Conservation (phyloP, 2,113 vertebrate species). For the Neogale vison region DNA sequence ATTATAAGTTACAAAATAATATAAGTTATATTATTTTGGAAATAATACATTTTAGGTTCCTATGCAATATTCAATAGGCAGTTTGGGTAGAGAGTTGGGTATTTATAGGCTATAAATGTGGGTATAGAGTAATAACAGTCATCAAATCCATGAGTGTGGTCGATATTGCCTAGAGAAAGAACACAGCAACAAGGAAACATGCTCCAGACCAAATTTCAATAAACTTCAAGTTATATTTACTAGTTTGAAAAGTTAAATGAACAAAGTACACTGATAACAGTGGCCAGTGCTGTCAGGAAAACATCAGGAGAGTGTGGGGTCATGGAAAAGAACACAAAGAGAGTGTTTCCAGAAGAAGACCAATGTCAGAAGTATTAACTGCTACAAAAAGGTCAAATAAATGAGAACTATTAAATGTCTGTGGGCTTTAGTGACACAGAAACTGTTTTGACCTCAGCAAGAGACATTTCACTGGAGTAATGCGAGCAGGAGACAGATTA, state of each 20-base stretch:
- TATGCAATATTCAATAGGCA: not conserved
- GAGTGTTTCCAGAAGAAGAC: not conserved
- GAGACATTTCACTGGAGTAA: not conserved
- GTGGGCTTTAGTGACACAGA: not conserved
- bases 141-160: not conserved
- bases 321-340: not conserved
- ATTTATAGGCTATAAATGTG: not conserved
- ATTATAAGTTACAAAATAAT: too few relatives aligned
- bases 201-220: not conserved
- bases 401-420: not conserved
- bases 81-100: not conserved
- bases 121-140: not conserved
- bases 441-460: not conserved
- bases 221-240: not conserved
- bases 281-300: fast-evolving
- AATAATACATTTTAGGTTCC: not conserved
- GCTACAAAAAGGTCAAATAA: not conserved
- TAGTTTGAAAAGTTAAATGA: not conserved
- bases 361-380: not conserved
- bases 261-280: not conserved
- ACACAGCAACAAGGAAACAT: not conserved
- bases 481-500: not conserved
- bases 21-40: too few relatives aligned
- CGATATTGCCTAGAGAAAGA: not conserved
- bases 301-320: not conserved